A percentile compares a stretch with the other conserved stretches of the same genome.
These are phyloP conservation scores for Drosophila paramelanica DNA, from an alignment of 2,888 invertebrate species.

Conservation along the genomic window DNA sequence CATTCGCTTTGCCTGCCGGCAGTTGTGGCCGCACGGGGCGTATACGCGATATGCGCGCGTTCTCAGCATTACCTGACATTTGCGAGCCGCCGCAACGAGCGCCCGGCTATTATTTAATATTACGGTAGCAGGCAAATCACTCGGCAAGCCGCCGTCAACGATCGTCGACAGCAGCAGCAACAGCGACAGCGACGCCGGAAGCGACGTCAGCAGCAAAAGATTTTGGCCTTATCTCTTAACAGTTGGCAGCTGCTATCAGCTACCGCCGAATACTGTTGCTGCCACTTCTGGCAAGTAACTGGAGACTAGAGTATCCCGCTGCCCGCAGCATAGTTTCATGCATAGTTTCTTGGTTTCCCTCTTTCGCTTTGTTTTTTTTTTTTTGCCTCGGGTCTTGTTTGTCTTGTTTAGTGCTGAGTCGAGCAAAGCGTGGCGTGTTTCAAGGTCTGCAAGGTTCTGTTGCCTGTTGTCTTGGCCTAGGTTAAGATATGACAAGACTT, in stretches of 20 bases:
- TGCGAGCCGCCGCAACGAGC: slow-evolving; percentile 35
- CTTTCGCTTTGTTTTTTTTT: background rate
- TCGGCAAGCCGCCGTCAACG: slow-evolving; percentile 26
- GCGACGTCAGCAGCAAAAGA: slow-evolving; percentile 12
- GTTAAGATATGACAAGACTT: slow-evolving; percentile 20
- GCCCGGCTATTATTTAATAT: slow-evolving; percentile 74
- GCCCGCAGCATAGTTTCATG: background rate
- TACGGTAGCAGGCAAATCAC: slow-evolving; percentile 8
- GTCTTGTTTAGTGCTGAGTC: background rate
- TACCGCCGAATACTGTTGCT: slow-evolving; percentile 4
- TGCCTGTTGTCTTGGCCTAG: slow-evolving; percentile 14
- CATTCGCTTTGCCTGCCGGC: slow-evolving; percentile 37
- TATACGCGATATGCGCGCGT: slow-evolving; percentile 69
- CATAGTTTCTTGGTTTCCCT: background rate
- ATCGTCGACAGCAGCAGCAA: slow-evolving; percentile 12
- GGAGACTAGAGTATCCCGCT: slow-evolving; percentile 7
- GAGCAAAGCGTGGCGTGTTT: background rate
- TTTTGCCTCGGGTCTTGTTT: background rate
- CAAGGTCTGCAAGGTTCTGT: slow-evolving; percentile 27
- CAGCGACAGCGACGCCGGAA: background rate
- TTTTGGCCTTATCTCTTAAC: slow-evolving; percentile 21
- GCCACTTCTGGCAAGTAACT: slow-evolving; percentile 13
- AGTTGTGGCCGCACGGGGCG: slow-evolving; percentile 48
- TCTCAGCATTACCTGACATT: slow-evolving; percentile 62
- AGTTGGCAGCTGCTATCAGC: slow-evolving; percentile 11